A percentile compares a stretch with the other conserved stretches of the same genome.
Conservation (phyloP, 2,888 invertebrate species). For the Malachius bipustulatus region DNA sequence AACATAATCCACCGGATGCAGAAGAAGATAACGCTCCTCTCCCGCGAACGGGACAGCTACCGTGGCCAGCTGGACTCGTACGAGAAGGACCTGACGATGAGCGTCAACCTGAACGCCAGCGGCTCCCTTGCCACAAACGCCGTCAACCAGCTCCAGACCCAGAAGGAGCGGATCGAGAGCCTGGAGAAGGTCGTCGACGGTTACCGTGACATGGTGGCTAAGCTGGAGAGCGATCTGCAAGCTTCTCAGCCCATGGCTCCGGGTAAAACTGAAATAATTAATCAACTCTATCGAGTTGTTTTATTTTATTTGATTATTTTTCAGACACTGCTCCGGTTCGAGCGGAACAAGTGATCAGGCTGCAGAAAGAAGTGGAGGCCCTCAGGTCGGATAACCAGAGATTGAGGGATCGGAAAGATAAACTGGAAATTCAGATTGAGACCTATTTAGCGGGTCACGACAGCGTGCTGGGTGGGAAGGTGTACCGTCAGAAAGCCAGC, state of each 20-base stretch:
- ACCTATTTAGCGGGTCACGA: conserved; percentile 32
- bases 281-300: too few relatives aligned
- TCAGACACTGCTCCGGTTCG: conserved; percentile 30
- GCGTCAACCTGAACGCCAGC: conserved; percentile 26
- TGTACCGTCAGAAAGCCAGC: conserved; percentile 60
- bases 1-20: conserved; percentile 58
- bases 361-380: conserved; percentile 48
- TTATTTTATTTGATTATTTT: not conserved
- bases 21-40: conserved; percentile 54
- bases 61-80: conserved; percentile 65
- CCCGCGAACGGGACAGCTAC: conserved; percentile 69
- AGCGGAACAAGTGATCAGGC: conserved; percentile 43
- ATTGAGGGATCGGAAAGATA: conserved; percentile 43
- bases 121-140: conserved; percentile 26
- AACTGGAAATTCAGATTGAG: conserved; percentile 57
- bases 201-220: conserved; percentile 59
- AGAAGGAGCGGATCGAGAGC: conserved; percentile 54
- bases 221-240: conserved; percentile 51
- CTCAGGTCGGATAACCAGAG: conserved; percentile 39
- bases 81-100: conserved; percentile 64
- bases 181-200: conserved; percentile 61
- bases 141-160: conserved; percentile 30
- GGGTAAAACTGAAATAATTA: conserved; percentile 3
- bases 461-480: conserved; percentile 31
- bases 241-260: conserved; percentile 26